Conservation (phyloP, 2,113 vertebrate genomes). For the Carlito syrichta region DNA sequence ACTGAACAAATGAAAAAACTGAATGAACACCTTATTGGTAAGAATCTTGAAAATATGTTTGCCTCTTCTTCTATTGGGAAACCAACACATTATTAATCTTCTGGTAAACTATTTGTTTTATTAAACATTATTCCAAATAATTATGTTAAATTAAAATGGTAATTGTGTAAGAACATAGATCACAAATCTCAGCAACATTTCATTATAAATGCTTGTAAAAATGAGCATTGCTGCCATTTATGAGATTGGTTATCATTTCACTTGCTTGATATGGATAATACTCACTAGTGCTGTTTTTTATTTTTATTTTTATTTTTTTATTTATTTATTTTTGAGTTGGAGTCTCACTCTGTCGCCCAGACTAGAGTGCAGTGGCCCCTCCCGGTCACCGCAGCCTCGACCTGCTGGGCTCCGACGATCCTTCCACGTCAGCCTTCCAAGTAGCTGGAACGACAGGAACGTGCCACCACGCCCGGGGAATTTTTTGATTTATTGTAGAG, state of each 20-base stretch:
- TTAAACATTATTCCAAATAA: neutral
- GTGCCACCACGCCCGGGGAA: too few species aligned
- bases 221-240: neutral
- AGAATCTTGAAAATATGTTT: neutral
- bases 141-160: neutral
- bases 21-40: neutral
- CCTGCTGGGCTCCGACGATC: too few species aligned
- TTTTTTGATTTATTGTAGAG: too few species aligned
- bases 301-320: too few species aligned
- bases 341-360: too few species aligned
- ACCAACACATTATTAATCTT: neutral
- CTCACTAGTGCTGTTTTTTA: neutral
- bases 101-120: neutral
- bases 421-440: too few species aligned
- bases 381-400: too few species aligned
- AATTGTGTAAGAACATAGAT: neutral
- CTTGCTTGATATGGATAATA: neutral
- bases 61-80: neutral
- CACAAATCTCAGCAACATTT: neutral
- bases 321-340: too few species aligned
- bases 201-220: neutral
- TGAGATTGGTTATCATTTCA: neutral
- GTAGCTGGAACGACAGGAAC: too few species aligned
- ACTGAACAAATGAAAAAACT: neutral
- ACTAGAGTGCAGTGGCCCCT: too few species aligned